Base-by-base conservation (phyloP, 2,797 vertebrate genomes). In the Lycodopsis pacificus region DNA sequence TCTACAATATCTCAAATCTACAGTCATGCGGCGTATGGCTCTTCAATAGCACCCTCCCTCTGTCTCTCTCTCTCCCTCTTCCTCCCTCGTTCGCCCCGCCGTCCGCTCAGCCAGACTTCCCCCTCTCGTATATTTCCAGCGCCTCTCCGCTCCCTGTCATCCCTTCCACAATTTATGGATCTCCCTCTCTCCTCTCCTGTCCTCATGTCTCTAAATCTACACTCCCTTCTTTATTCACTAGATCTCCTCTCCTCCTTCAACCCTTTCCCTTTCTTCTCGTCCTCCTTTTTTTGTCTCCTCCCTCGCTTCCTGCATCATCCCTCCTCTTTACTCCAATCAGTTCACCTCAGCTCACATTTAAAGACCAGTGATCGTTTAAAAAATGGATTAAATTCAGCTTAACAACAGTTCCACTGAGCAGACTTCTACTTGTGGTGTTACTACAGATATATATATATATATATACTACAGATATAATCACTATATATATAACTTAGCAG, bases 151-250 rank as follows among this genome's bases (percentile, higher is more conserved):
- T 30, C 80, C 57, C 80, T 73, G 64, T 87, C 90, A 88, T 85
- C 79, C 59, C 75, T 27, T 72, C 69, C 57, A 7, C 78, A 42
- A 89, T 91, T 91, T 91, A 91, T 88, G 73, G 74, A 64, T 87
- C 77, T 49, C 73, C 56, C 62, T 58, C 77, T 68, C 76, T 30
- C 66, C 70, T 69, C 76, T 71, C 63, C 74, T 65, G 48, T 77
- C 69, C 54, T 80, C 62, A 2, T 81, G 78, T 86, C 85, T 89
- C 72, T 91, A 90, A 90, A 88, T 89, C 81, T 86, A 66, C 65
- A 70, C 56, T 71, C 74, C 75, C 48, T 71, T 83, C 72, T 80
- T 79, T 80, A 76, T 76, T 82, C 80, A 77, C 73, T 65, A 9
- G 3, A 61, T 62, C 67, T 73, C 59, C 57, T 70, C 68, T 64